Evolutionary conservation across 1,140 invertebrate genomes (phyloP).

Genomic region (Meloidogyne exigua): DNA sequence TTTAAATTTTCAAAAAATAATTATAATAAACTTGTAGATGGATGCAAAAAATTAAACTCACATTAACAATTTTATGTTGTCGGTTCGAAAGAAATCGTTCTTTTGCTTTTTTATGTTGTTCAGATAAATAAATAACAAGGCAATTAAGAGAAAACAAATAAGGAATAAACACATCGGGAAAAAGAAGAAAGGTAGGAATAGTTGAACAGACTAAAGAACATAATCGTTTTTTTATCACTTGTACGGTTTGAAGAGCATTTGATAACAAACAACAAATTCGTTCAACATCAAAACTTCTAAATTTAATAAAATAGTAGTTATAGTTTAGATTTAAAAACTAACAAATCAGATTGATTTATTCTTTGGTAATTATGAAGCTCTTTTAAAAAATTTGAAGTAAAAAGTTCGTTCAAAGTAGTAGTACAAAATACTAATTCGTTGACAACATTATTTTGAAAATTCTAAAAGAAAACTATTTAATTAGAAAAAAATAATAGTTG

Average conservation of each 20-base stretch:
- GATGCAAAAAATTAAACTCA: not conserved
- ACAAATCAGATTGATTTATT: not conserved
- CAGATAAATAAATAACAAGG: slow-evolving; percentile 1
- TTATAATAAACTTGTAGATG: no score
- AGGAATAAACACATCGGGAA: slow-evolving; percentile 11
- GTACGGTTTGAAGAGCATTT: not conserved
- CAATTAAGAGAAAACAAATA: slow-evolving; percentile 23
- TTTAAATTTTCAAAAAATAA: not conserved
- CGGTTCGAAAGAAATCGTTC: not conserved
- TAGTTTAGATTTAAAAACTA: not conserved
- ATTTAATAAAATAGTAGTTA: not conserved
- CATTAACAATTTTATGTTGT: not conserved
- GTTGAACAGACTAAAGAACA: not conserved
- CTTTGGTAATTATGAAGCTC: not conserved
- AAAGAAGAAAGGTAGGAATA: not conserved
- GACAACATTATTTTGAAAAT: not conserved
- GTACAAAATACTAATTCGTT: not conserved
- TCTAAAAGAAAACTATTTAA: not conserved
- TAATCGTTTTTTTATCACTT: not conserved
- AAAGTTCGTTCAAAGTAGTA: not conserved
- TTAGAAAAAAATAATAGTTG: no score
- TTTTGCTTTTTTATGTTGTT: slow-evolving; percentile 5
- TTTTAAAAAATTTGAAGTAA: not conserved
- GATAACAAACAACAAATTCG: not conserved
- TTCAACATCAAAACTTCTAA: not conserved